Conservation (phyloP, 2,113 vertebrate species). For the Channa argus region DNA sequence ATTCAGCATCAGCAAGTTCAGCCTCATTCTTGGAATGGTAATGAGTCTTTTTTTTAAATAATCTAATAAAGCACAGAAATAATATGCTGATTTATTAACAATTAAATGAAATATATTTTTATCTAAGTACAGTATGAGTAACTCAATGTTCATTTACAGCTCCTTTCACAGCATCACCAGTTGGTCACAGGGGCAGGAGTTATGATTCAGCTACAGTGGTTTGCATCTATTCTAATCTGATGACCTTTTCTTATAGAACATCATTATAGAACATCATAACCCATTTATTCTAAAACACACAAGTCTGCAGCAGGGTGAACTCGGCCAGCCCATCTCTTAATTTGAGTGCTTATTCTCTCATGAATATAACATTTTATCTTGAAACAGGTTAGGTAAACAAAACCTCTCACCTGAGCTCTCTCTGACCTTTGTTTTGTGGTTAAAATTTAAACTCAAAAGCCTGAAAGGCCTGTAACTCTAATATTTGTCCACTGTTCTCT, state of each 20-base stretch:
- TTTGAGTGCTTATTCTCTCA: conserved; percentile 14
- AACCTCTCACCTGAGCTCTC: background rate
- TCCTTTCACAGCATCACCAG: background rate
- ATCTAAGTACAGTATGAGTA: no score
- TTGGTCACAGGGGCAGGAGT: background rate
- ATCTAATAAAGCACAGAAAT: background rate
- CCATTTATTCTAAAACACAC: no score
- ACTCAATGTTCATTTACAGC: background rate
- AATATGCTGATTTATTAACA: no score
- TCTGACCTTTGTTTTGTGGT: conserved; percentile 19
- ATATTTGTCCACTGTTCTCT: background rate
- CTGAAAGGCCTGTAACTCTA: background rate
- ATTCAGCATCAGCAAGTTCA: background rate
- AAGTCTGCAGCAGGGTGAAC: background rate
- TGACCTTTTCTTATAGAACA: background rate
- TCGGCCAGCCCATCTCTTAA: conserved; percentile 11
- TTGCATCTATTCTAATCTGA: background rate
- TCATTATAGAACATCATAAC: no score
- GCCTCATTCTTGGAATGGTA: background rate
- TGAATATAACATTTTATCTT: conserved; percentile 20
- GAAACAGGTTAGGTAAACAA: conserved; percentile 27
- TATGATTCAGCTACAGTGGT: background rate
- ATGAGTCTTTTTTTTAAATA: background rate
- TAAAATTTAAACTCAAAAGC: no score
- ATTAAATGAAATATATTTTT: no score